These are phyloP conservation scores for Drosophila prostipennis DNA, from an alignment of 2,888 invertebrate genomes.

Conservation along the genomic window DNA sequence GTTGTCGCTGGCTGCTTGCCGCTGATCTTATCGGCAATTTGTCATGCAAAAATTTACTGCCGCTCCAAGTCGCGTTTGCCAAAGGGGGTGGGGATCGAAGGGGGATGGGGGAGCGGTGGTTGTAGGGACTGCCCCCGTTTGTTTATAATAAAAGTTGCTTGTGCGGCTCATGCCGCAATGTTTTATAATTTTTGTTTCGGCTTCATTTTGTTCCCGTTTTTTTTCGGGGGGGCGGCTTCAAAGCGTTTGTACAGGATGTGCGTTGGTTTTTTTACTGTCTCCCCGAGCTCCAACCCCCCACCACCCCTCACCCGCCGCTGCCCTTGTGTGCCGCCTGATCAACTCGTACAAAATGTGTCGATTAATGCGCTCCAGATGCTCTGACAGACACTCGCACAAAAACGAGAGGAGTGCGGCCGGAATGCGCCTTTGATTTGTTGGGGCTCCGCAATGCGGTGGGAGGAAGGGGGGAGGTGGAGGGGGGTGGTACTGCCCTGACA, in stretches of 20 bases:
- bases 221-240: conserved; percentile 54
- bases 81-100: conserved; percentile 5
- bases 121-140: conserved; percentile 47
- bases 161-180: conserved; percentile 50
- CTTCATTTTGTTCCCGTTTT: conserved; percentile 13
- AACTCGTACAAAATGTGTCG: conserved; percentile 73
- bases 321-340: conserved; percentile 53
- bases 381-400: conserved; percentile 39
- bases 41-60: conserved; percentile 79
- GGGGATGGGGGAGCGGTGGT: not conserved
- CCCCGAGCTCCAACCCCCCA: conserved; percentile 7
- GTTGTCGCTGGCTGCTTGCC: conserved; percentile 42
- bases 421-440: conserved; percentile 77
- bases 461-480: conserved; percentile 13
- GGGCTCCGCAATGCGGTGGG: conserved; percentile 46
- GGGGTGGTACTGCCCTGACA: conserved; percentile 66
- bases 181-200: conserved; percentile 51
- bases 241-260: conserved; percentile 68
- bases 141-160: conserved; percentile 70
- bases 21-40: conserved; percentile 81
- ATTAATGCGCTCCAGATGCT: conserved; percentile 79
- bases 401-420: conserved; percentile 54
- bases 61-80: conserved; percentile 38
- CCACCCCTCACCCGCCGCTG: not conserved
- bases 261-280: conserved; percentile 41